Percentiles rank a stretch among this genome's conserved stretches.
Conservation (phyloP, 1,140 invertebrate genomes). For the Micrasema minimum region DNA sequence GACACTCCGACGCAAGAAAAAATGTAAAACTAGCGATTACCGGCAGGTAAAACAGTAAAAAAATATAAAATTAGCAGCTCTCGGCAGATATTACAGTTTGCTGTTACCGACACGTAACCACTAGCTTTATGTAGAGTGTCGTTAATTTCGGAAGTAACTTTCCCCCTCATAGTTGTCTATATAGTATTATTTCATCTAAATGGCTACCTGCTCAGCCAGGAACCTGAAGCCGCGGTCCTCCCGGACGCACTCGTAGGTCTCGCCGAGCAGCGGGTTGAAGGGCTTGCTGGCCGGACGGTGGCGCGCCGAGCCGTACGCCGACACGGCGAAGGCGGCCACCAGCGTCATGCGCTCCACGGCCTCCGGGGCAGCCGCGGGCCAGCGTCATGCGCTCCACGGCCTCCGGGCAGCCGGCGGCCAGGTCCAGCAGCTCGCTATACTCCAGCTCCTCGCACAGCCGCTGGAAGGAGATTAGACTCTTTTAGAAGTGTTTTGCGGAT, state of each 20-base stretch:
- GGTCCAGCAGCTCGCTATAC: constrained; percentile 82
- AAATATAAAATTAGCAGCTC: too few relatives aligned
- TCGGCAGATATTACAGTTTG: too few relatives aligned
- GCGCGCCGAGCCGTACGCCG: constrained; percentile 81
- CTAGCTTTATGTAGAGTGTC: too few relatives aligned
- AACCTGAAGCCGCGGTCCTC: constrained; percentile 84
- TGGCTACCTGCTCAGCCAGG: constrained; percentile 53
- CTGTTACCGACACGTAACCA: too few relatives aligned
- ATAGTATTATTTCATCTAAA: too few relatives aligned
- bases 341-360: constrained; percentile 73
- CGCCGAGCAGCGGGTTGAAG: constrained; percentile 87
- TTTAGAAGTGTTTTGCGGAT: too few relatives aligned
- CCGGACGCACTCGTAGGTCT: constrained; percentile 85
- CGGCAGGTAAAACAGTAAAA: too few relatives aligned
- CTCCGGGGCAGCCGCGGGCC: constrained; percentile 72
- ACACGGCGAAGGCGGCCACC: constrained; percentile 86
- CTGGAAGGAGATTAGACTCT: constrained; percentile 63
- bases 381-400: constrained; percentile 79
- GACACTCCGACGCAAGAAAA: too few relatives aligned
- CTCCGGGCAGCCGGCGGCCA: constrained; percentile 72
- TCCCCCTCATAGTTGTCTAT: too few relatives aligned
- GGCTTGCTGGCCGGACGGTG: constrained; percentile 86
- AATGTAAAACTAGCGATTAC: too few relatives aligned
- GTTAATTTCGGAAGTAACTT: too few relatives aligned
- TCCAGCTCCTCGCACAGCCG: constrained; percentile 87